A percentile compares a stretch with the other conserved stretches of the same genome.
Evolutionary conservation across 2,797 vertebrate genomes (phyloP).

Genomic region (Falco rusticolus): DNA sequence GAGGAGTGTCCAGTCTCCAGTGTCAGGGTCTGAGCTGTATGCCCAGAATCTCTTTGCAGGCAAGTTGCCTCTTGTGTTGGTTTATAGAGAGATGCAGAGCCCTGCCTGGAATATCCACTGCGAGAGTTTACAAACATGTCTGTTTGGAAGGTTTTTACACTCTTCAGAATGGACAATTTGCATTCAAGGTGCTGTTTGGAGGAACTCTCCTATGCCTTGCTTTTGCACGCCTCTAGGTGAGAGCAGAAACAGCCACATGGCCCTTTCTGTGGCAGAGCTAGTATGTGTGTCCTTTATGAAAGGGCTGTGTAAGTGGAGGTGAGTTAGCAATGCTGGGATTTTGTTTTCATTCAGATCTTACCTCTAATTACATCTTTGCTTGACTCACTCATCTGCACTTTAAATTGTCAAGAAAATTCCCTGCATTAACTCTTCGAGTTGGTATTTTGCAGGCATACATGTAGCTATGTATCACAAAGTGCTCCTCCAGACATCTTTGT

Average conservation of each 20-base stretch:
- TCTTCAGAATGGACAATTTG: not conserved
- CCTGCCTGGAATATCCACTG: not conserved
- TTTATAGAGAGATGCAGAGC: not conserved
- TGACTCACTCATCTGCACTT: not conserved
- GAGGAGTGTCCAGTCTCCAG: not conserved
- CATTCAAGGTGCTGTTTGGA: not conserved
- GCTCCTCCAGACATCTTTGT: not conserved
- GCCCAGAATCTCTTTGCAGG: not conserved
- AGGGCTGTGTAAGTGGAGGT: not conserved
- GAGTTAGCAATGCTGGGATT: not conserved
- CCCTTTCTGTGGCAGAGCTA: not conserved
- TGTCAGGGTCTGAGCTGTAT: not conserved
- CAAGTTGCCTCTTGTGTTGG: not conserved
- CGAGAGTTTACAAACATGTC: not conserved
- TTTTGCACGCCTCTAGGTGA: not conserved
- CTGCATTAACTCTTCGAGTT: not conserved
- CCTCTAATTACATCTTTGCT: not conserved
- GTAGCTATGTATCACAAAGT: not conserved
- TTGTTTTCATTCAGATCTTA: not conserved
- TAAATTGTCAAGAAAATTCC: not conserved
- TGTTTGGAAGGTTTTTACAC: not conserved
- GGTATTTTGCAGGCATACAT: not conserved
- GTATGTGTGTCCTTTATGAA: not conserved
- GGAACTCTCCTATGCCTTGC: not conserved
- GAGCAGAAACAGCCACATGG: not conserved